Base-by-base conservation (phyloP, 1,140 invertebrate species). In the Drosophila chauvacae region DNA sequence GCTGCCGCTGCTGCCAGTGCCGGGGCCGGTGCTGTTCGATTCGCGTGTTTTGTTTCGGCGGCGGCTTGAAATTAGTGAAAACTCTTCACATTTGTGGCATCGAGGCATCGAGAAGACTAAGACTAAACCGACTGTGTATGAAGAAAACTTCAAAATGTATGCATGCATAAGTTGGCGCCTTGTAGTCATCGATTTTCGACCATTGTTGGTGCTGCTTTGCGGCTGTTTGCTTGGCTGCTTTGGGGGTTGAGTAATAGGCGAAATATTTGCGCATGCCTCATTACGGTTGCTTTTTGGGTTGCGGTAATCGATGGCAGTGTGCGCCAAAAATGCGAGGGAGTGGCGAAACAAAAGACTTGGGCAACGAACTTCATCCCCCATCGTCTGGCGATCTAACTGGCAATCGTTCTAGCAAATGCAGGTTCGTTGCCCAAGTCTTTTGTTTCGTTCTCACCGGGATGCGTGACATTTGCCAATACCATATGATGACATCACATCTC, bases 251-350 rank as follows among this genome's bases (percentile, higher is more conserved):
- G 77, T 90, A 87, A 87, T 88, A 87, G 69, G 69, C 85, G 85
- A 90, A 87, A 87, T 87, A 90, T 87, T 87, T 87, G 84, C 85
- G 84, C 84, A 88, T 84, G 84, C 64, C 84, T 87, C 84, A 87
- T 87, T 87, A 87, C 80, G 80, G 80, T 63, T 88, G 80, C 66
- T 69, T 85, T 81, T 72, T 72, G 61, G 66, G 79, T 87, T 90
- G 84, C 72, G 64, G 84, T 87, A 90, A 87, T 87, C 85, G 75
- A 70, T 61, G 81, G 66, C 81, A 64, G 77, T 86, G 78, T 77
- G 80, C 60, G 77, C 73, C 73, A 83, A 80, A 80, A 83, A 87
- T 88, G 78, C 73, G 58, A 64, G 85, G 84, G 65, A 55, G 61
- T 87, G 85, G 59, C 77, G 85, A 80, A 91, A 91, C 88, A 80